These are phyloP conservation scores for Mormyrus lacerda DNA, from an alignment of 2,113 vertebrate genomes.

Conservation along the genomic window DNA sequence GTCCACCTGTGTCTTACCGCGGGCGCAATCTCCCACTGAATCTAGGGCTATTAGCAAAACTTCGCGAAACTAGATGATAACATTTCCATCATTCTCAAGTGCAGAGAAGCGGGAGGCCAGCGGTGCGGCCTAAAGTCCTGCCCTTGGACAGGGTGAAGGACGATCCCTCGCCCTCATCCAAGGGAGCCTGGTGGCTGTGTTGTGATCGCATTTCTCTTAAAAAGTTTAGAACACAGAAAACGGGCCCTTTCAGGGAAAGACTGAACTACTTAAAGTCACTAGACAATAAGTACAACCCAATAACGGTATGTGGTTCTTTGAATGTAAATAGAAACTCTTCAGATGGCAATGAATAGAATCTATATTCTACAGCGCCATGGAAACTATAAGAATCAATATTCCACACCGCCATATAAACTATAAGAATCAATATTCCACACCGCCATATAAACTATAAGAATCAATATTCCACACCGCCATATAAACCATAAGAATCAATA, in stretches of 20 bases:
- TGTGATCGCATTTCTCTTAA: conserved; percentile 16
- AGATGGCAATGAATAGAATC: not conserved
- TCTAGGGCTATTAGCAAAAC: conserved; percentile 39
- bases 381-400: not conserved
- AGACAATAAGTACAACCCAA: not conserved
- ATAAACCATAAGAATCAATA: not conserved
- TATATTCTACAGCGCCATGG: not conserved
- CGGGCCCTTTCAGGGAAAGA: not conserved
- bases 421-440: not conserved
- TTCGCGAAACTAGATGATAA: conserved; percentile 23
- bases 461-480: not conserved
- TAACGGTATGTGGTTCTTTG: not conserved
- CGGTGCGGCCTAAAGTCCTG: not conserved
- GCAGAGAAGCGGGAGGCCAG: not conserved
- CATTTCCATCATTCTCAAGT: conserved; percentile 13
- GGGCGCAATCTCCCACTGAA: conserved; percentile 65
- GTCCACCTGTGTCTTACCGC: conserved; percentile 91
- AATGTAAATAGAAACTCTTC: not conserved
- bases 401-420: not conserved
- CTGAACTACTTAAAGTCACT: conserved; percentile 33
- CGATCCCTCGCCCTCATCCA: not conserved
- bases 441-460: not conserved
- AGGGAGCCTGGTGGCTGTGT: conserved; percentile 1
- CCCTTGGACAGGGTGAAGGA: conserved; percentile 14
- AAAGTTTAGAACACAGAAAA: not conserved